Evolutionary conservation across 2,113 vertebrate genomes (phyloP), one percentile per base, ranked within the genome.

Genomic region (Macroglossus sobrinus): DNA sequence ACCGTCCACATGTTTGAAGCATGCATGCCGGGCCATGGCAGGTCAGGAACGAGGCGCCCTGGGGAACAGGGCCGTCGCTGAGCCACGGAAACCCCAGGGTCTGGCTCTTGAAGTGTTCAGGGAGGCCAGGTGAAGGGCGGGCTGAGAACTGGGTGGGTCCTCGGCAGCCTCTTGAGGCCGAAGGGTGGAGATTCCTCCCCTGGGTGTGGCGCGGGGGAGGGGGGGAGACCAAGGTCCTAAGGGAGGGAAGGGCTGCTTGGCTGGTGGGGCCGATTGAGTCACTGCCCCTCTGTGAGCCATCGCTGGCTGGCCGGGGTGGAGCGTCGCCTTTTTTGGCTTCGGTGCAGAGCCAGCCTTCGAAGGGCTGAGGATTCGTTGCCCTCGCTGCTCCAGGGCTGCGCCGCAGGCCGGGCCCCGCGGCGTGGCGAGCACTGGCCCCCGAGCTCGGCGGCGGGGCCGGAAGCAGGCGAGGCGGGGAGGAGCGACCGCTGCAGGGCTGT

Each of bases 241-340:
- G 71, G 59, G 63, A 57, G 66, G 33, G 45, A 26, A 63, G 16
- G 43, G 43, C 35, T 3, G 21, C n/a, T 28, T 5, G 79, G 79
- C 55, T 18, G 11, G 63, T 33, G 5, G 28, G 35, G 38, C 57
- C 72, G 40, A 33, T 16, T 81, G 96, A 95, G 68, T 96, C 97
- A 89, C 35, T 21, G 55, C 50, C 50, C 47, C 19, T 1, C 28
- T 0, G 35, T 78, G 91, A 84, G 91, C 91, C 4, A 84, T 84
- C 28, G 0, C 63, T 2, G 47, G 50, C 69, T 11, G 22, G 76
- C 47, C 18, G 0, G 45, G 89, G 82, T 68, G 78, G 55, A 61
- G 69, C 30, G 50, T 50, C n/a, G 15, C 40, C 40, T 68, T 16
- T n/a, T 57, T 59, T n/a, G 82, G 50, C 82, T 55, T 85, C 50